Percentiles rank a stretch among this genome's conserved stretches.
phyloP scores from a whole-genome alignment of 2,888 invertebrate species.

The Pachydiplax longipennis region DNA sequence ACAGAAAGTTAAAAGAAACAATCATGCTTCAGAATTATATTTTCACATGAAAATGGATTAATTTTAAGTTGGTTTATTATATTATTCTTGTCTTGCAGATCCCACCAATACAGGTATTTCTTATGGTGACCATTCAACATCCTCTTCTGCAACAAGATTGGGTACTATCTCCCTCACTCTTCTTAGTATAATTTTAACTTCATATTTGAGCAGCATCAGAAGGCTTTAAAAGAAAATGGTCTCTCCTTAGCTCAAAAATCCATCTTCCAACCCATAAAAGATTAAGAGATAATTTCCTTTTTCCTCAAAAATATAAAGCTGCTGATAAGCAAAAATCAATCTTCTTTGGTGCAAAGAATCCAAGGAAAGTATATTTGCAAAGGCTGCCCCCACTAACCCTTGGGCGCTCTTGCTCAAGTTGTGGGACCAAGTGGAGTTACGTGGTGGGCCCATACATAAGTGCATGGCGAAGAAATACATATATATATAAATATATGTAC shows the following conservation, averaged over 20 bases:
- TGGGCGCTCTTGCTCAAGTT: constrained; percentile 20
- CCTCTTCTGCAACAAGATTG: constrained; percentile 32
- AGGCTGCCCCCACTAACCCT: constrained; percentile 33
- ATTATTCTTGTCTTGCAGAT: constrained; percentile 46
- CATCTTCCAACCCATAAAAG: constrained; percentile 32
- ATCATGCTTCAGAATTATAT: too few species aligned
- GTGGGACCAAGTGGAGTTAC: constrained; percentile 18
- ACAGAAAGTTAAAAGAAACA: too few species aligned
- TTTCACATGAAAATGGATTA: too few species aligned
- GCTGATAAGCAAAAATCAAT: not conserved
- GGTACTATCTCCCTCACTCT: constrained; percentile 45
- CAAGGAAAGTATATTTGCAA: constrained; percentile 8
- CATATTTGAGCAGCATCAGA: constrained; percentile 23
- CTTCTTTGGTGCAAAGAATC: constrained; percentile 8
- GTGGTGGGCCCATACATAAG: not conserved
- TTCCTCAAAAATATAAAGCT: constrained; percentile 13
- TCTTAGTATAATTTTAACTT: constrained; percentile 39
- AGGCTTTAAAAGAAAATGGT: constrained; percentile 9
- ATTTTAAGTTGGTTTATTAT: not conserved
- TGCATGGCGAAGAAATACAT: not conserved
- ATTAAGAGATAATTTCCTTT: constrained; percentile 5
- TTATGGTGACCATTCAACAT: constrained; percentile 36
- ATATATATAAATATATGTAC: not conserved
- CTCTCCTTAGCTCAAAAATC: constrained; percentile 25
- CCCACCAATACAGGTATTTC: constrained; percentile 40